Base-by-base conservation (phyloP, 2,888 invertebrate species). In the Gymnosoma rotundatum region DNA sequence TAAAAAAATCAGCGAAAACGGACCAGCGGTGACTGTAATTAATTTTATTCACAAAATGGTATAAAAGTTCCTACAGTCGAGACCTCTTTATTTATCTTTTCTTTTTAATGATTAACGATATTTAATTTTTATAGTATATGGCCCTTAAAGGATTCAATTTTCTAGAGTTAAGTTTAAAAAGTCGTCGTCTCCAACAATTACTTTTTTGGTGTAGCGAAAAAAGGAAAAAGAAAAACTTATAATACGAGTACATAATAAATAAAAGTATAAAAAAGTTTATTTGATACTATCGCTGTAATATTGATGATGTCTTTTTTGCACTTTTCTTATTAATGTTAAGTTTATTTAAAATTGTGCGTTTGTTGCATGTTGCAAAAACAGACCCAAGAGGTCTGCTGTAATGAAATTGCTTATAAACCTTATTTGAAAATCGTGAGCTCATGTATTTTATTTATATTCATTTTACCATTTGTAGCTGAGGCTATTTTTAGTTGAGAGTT, bases 391-490 rank as follows among this genome's bases (percentile, higher is more conserved):
- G 84, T 84, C 83, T 83, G 66, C 69, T 78, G 78, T 84, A 64
- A 0, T 87, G 83, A 78, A 83, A 81, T 85, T 73, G 78, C 79
- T 81, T 82, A 86, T 85, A 86, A 86, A 83, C 86, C 86, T 87
- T 87, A 88, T 88, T 87, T 87, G 87, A 88, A 87, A 88, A 87
- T 88, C 88, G 88, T 88, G 88, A 86, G 84, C 45, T 81, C 80
- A 80, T 78, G 66, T 60, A 32, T 36, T 74, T 32, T 58, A 45
- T 60, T 60, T 67, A 18, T 60, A 52, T 42, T 61, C 45, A 50
- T 72, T 48, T 63, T 74, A 32, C 67, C 80, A 64, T 74, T 75
- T 74, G 32, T 78, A 76, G 75, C 60, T 78, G 52, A 70, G 48
- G 76, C 81, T 84, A 84, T 84, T 81, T 81, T 70, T 84, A 84